phyloP scores from a whole-genome alignment of 2,113 vertebrate genomes.

The Oreotrochilus melanogaster region DNA sequence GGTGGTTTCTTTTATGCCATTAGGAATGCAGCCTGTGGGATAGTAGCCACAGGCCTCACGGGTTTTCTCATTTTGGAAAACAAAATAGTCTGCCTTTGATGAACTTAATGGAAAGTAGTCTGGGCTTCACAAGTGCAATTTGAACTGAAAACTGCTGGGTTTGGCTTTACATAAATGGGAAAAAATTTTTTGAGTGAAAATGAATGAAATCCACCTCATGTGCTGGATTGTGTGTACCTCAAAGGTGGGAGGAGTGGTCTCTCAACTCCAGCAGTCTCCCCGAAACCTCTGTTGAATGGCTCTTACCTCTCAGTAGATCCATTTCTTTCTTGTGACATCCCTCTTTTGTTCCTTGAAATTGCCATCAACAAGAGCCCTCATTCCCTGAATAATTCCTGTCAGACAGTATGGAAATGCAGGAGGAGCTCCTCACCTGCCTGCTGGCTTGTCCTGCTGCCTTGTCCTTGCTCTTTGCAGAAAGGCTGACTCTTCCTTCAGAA shows the following conservation, averaged over 20 bases:
- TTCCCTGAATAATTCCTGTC: background rate
- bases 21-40: background rate
- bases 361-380: background rate
- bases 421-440: background rate
- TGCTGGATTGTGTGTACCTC: background rate
- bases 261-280: background rate
- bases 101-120: background rate
- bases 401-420: background rate
- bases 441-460: background rate
- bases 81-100: background rate
- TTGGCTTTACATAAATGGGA: conserved; percentile 6
- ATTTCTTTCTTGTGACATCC: background rate
- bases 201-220: background rate
- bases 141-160: background rate
- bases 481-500: background rate
- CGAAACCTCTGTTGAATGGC: background rate
- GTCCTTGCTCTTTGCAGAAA: background rate
- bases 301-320: background rate
- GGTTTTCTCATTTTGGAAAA: background rate
- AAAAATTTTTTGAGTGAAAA: conserved; percentile 11
- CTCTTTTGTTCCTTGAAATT: background rate
- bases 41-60: background rate
- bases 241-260: background rate
- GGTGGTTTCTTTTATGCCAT: background rate
- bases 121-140: conserved; percentile 43